Base-by-base conservation (phyloP, 1,140 invertebrate genomes). In the Helicoverpa armigera region DNA sequence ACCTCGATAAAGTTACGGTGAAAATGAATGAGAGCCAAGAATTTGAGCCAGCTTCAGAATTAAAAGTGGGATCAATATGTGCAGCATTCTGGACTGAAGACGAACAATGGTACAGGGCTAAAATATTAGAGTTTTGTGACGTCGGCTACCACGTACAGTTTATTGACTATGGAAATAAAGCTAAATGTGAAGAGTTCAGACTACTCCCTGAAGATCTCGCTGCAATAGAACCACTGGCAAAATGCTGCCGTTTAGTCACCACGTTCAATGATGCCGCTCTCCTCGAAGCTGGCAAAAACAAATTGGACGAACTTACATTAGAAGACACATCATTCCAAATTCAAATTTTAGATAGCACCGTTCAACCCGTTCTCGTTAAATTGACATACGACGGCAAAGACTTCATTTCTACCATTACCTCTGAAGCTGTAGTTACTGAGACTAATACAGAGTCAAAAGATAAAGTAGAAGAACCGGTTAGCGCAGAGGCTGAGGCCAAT, bases 101-200 rank as follows among this genome's bases (percentile, higher is more conserved):
- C 82, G 93, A 95, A 23, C 90, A 95, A 11, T 97, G 96, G 95
- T 97, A 97, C 82, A 94, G 97, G 67, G 96, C 96, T 3, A 91
- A 94, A 78, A 95, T 95, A 51, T 85, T 95, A 73, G 91, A 95
- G 79, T 93, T 94, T 58, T 91, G 91, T 14, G 96, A 96, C 18
- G 88, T 90, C 1, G 96, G 95, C 3, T 96, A 95, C 53, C 96
- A 97, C 87, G 96, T 97, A 1, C 89, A 96, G 23, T 97, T 97
- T 85, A 96, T 97, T 75, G 97, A 98, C 91, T 97, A 97, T 86
- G 97, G 97, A 29, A 97, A 97, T 89, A 96, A 96, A 11, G 95
- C 96, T 48, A 94, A 95, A 58, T 95, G 96, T 14, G 94, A 94
- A 50, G 94, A 96, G 83, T 94, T 97, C 60, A 92, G 95, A 76